These are phyloP conservation scores for Drosophila bocqueti DNA, from an alignment of 1,140 invertebrate genomes.

Conservation along the genomic window DNA sequence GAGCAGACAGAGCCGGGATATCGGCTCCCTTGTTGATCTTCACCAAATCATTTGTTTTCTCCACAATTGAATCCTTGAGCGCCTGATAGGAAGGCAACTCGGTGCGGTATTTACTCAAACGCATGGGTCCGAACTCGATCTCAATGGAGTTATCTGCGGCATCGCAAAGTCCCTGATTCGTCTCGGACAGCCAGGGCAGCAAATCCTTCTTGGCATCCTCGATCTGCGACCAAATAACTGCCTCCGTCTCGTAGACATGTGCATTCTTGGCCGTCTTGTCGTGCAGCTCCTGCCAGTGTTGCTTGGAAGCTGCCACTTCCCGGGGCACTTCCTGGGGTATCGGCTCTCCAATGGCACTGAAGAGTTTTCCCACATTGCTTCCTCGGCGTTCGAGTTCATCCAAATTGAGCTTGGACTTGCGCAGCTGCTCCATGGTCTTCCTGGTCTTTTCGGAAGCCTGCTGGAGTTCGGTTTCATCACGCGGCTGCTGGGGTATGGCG, in stretches of 20 bases:
- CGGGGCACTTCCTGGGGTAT: conserved; percentile 88
- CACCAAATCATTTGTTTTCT: conserved; percentile 92
- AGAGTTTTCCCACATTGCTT: conserved; percentile 89
- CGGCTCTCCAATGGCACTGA: conserved; percentile 91
- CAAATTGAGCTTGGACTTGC: conserved; percentile 90
- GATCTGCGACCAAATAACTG: conserved; percentile 96
- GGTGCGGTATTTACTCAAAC: conserved; percentile 93
- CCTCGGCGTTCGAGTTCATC: conserved; percentile 91
- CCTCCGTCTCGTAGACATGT: conserved; percentile 93
- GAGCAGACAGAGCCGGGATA: conserved; percentile 89
- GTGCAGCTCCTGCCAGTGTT: conserved; percentile 91
- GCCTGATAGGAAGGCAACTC: conserved; percentile 92
- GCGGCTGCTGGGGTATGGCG: conserved; percentile 71
- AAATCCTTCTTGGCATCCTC: conserved; percentile 94
- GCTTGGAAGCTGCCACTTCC: conserved; percentile 87
- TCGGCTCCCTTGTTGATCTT: conserved; percentile 91
- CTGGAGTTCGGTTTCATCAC: conserved; percentile 86
- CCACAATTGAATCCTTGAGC: conserved; percentile 90
- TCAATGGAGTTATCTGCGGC: conserved; percentile 91
- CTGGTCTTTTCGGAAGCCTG: conserved; percentile 90
- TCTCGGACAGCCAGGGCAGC: conserved; percentile 93
- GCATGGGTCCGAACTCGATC: conserved; percentile 91
- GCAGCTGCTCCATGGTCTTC: conserved; percentile 90
- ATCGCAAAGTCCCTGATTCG: conserved; percentile 90
- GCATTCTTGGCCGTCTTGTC: conserved; percentile 89